phyloP scores from a whole-genome alignment of 2,888 invertebrate genomes.

The Euplexia lucipara region DNA sequence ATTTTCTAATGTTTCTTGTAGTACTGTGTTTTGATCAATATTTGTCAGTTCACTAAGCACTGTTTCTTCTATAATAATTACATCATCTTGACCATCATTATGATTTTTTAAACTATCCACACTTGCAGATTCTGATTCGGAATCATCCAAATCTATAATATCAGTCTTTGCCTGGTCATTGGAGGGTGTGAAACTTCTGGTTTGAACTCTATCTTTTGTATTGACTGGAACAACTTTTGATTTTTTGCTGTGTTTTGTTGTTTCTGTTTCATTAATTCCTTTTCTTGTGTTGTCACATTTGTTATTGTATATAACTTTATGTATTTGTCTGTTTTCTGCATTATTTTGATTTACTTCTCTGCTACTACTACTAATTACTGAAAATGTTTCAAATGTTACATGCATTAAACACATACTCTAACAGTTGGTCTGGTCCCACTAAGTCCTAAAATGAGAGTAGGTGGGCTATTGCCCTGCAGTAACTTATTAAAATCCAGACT shows the following conservation, averaged over 20 bases:
- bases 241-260: background rate
- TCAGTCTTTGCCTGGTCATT: conserved; percentile 58
- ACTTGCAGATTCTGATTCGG: conserved; percentile 51
- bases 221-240: background rate
- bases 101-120: conserved; percentile 47
- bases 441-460: no score
- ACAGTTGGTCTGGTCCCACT: no score
- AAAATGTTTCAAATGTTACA: background rate
- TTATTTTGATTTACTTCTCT: conserved; percentile 8
- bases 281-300: background rate
- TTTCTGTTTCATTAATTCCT: background rate
- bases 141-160: conserved; percentile 65
- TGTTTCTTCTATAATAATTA: conserved; percentile 30
- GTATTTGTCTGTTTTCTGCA: background rate
- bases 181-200: background rate
- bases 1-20: conserved; percentile 10
- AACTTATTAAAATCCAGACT: no score
- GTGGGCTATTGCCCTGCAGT: no score
- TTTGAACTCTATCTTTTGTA: background rate
- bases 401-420: no score
- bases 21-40: background rate
- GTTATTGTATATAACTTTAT: background rate
- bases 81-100: conserved; percentile 37
- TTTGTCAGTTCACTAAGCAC: conserved; percentile 8
- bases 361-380: conserved; percentile 34